Evolutionary conservation across 2,797 vertebrate species (phyloP).

Genomic region (Clarias pachynema): DNA sequence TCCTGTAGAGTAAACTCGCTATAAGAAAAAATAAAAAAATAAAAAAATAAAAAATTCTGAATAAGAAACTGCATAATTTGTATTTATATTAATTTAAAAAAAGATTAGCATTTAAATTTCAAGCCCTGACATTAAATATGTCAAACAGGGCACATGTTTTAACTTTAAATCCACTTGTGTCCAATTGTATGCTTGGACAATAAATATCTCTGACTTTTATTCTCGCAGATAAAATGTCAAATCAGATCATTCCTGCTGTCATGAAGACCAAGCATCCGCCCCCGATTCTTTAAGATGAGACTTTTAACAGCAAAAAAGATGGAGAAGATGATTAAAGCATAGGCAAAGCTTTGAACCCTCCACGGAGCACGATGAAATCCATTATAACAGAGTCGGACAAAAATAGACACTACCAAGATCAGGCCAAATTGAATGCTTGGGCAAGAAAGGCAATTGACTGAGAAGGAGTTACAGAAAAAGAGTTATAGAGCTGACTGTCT

Average conservation of each 20-base stretch:
- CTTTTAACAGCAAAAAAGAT: conserved; percentile 5
- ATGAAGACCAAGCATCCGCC: not conserved
- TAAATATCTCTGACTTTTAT: not conserved
- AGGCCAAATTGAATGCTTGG: not conserved
- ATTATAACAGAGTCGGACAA: not conserved
- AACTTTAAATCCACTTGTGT: not conserved
- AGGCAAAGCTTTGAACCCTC: not conserved
- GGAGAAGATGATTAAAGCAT: not conserved
- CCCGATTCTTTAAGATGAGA: not conserved
- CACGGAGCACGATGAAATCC: not conserved
- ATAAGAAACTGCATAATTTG: not conserved
- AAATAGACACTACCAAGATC: not conserved
- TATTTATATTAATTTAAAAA: not conserved
- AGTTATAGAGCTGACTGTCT: not conserved
- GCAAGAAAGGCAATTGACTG: not conserved
- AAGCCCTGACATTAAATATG: not conserved
- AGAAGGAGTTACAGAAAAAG: not conserved
- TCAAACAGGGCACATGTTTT: not conserved
- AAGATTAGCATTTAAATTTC: not conserved
- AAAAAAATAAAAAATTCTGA: too few relatives aligned
- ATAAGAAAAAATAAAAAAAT: not conserved
- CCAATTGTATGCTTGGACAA: not conserved
- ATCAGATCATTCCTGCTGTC: not conserved
- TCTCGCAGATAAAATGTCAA: not conserved
- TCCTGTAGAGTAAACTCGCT: not conserved